Evolutionary conservation across 2,888 invertebrate genomes (phyloP).

Genomic region (Dermolepida albohirtum): DNA sequence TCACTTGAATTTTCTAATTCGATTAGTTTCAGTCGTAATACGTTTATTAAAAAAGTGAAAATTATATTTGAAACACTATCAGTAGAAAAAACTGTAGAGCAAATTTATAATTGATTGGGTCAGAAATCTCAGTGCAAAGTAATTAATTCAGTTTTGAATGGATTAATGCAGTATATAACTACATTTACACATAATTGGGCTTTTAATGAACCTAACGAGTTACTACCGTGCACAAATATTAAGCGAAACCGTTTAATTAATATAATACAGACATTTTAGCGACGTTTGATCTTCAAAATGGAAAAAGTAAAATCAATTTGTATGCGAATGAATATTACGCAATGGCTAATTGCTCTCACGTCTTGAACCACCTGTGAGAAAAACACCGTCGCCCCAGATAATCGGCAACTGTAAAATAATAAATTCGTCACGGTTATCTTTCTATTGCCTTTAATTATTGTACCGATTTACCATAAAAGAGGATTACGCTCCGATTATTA

Average conservation of each 20-base stretch:
- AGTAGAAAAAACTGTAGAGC: too few relatives aligned
- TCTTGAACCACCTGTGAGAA: constrained; percentile 9
- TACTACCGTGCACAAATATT: constrained; percentile 1
- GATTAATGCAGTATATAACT: neutral
- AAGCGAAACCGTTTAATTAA: neutral
- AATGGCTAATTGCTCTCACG: constrained; percentile 20
- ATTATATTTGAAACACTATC: too few relatives aligned
- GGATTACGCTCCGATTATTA: constrained; percentile 13
- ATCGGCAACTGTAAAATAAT: constrained; percentile 30
- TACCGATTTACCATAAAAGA: constrained; percentile 28
- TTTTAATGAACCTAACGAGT: neutral
- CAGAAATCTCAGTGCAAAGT: constrained; percentile 9
- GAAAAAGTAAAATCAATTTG: constrained; percentile 17
- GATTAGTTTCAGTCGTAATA: neutral
- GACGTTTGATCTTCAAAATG: constrained; percentile 5
- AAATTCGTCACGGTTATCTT: constrained; percentile 34
- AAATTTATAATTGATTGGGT: constrained; percentile 2
- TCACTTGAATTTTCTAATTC: too few relatives aligned
- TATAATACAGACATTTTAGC: neutral
- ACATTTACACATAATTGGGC: constrained; percentile 1
- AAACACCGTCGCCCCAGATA: constrained; percentile 26
- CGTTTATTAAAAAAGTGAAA: neutral
- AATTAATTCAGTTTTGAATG: neutral
- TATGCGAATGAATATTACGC: constrained; percentile 15
- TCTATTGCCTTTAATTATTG: constrained; percentile 29